phyloP scores from a whole-genome alignment of 1,140 invertebrate genomes.

The Lordiphosa collinella region DNA sequence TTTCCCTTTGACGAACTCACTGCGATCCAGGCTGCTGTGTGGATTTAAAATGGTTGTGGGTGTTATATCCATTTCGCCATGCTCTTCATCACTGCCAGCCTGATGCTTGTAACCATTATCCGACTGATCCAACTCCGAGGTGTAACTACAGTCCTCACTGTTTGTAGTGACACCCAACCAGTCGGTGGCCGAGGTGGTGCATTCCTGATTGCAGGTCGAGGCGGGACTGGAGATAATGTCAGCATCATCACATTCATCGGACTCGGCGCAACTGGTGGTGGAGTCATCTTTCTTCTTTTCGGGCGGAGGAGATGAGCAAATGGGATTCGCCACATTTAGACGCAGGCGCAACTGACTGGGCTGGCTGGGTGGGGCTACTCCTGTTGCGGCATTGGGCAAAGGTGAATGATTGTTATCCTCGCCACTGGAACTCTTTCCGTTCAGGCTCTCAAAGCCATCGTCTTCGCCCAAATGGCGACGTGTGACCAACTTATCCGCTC shows the following conservation, averaged over 20 bases:
- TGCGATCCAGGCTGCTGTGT: constrained; percentile 86
- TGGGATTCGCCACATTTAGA: constrained; percentile 29
- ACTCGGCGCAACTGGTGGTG: constrained; percentile 77
- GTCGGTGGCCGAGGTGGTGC: constrained; percentile 86
- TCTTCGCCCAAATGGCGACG: constrained; percentile 82
- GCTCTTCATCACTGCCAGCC: constrained; percentile 77
- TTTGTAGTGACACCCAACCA: constrained; percentile 93
- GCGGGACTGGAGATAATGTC: constrained; percentile 80
- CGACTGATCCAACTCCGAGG: constrained; percentile 86
- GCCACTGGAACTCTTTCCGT: constrained; percentile 89
- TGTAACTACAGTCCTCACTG: constrained; percentile 91
- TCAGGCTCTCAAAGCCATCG: constrained; percentile 92
- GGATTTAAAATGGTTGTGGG: constrained; percentile 87
- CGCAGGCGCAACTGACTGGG: constrained; percentile 59
- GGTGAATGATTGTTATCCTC: constrained; percentile 80
- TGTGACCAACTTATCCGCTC: constrained; percentile 21
- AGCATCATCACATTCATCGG: constrained; percentile 82
- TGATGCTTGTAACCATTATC: constrained; percentile 80
- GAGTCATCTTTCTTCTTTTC: constrained; percentile 39
- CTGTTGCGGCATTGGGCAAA: constrained; percentile 21
- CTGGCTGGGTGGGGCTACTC: constrained; percentile 7
- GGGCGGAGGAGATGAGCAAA: background rate
- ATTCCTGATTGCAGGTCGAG: constrained; percentile 62
- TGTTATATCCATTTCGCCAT: constrained; percentile 86
- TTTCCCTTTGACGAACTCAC: constrained; percentile 79